Evolutionary conservation across 2,888 invertebrate genomes (phyloP).

Genomic region (Cantharis flavilabris): DNA sequence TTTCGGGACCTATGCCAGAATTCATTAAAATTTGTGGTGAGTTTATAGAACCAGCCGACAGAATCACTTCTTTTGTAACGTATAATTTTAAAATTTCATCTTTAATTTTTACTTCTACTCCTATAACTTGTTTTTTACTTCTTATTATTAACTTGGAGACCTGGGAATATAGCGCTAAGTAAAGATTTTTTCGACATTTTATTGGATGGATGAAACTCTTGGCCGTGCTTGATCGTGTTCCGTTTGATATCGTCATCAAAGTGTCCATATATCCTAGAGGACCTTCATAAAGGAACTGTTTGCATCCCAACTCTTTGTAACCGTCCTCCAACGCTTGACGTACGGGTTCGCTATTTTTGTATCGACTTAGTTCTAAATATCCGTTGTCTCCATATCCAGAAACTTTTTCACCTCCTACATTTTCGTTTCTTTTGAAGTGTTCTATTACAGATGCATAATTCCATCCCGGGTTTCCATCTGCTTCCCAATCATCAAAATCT

Average conservation of each 20-base stretch:
- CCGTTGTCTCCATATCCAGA: neutral
- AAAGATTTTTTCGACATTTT: neutral
- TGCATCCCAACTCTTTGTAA: neutral
- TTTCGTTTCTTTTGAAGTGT: neutral
- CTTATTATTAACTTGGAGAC: neutral
- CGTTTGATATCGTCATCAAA: neutral
- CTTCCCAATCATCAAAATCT: slow-evolving; percentile 69
- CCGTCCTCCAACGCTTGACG: neutral
- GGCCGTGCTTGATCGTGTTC: neutral
- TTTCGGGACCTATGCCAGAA: slow-evolving; percentile 59
- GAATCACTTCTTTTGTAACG: slow-evolving; percentile 81
- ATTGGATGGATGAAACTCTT: neutral
- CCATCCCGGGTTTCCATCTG: slow-evolving; percentile 64
- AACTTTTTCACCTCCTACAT: neutral
- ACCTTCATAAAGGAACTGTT: neutral
- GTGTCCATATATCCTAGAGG: neutral
- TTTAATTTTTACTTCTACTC: neutral
- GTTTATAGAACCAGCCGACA: slow-evolving; percentile 88
- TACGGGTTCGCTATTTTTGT: neutral
- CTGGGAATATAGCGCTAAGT: neutral
- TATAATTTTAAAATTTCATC: slow-evolving; percentile 38
- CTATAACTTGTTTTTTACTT: neutral
- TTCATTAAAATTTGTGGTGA: slow-evolving; percentile 84
- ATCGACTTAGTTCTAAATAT: neutral
- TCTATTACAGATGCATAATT: neutral